Percentiles rank a stretch among this genome's conserved stretches.
Conservation (phyloP, 2,888 invertebrate genomes). For the Epiblema foenella region DNA sequence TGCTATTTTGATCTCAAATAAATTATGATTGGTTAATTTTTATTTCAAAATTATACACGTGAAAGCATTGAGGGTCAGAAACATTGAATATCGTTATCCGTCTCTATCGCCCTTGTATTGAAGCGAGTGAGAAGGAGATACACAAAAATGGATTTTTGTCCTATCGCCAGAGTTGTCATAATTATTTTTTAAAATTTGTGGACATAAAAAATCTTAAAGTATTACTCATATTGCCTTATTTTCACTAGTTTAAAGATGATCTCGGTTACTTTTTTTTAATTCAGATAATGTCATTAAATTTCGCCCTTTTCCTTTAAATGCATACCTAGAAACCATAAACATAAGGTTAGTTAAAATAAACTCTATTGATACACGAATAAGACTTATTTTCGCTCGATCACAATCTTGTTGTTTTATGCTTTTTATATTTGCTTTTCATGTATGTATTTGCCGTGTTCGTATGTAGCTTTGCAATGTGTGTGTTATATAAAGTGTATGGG, state of each 20-base stretch:
- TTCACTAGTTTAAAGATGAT: background rate
- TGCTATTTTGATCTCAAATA: background rate
- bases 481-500: constrained; percentile 23
- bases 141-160: background rate
- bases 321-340: constrained; percentile 28
- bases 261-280: background rate
- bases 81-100: background rate
- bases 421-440: constrained; percentile 26
- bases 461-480: constrained; percentile 27
- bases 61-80: background rate
- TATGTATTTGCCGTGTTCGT: constrained; percentile 15
- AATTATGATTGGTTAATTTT: background rate
- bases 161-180: too few species aligned
- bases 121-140: background rate
- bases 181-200: too few species aligned
- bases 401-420: constrained; percentile 12
- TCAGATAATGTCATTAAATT: background rate
- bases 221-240: too few species aligned
- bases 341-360: constrained; percentile 23
- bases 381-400: constrained; percentile 6
- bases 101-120: background rate
- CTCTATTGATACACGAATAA: background rate
- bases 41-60: background rate
- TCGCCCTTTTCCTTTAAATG: background rate
- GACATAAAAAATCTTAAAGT: too few species aligned